Base-by-base conservation (phyloP, 1,140 invertebrate genomes). In the Macrosteles quadrilineatus region DNA sequence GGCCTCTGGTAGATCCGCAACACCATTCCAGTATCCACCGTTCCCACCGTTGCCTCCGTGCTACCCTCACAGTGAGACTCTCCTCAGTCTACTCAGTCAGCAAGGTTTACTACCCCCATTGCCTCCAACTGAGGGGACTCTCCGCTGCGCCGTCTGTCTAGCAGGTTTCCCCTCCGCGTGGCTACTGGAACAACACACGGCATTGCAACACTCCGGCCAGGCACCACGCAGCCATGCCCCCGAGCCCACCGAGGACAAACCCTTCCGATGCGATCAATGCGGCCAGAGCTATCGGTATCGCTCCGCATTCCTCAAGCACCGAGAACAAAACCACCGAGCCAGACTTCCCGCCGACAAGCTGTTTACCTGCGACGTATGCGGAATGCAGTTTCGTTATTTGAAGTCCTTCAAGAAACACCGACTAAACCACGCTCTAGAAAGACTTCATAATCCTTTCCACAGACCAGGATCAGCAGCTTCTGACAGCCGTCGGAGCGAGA, bases 361-460 rank as follows among this genome's bases (percentile, higher is more conserved):
- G 1, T 95, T 94, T 80, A 93, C 92, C 23, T 95, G 92, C 77
- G 92, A 94, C 75, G 91, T 94, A 0, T 95, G 92, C 80, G 92
- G 92, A 25, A 94, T 94, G 92, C 92, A 94, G 78, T 95, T 95
- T 78, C 84, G 90, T 30, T 94, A 93, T 78, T 84, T 94, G 23
- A 94, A 94, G 77, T 94, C 92, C 0, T 95, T 95, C 79, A 93
- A 94, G 79, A 94, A 95, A 79, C 93, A 94, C 76, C 85, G 92
- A 14, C 83, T 94, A 23, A 95, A 95, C 76, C 93, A 95, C 76
- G 91, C 92, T 0, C 77, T 94, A 1, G 92, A 94, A 77, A 86
- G 90, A 63, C 81, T 93, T 12, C 92, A 93, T 45, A 72, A 72
- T 71, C 75, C 30, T 70, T 74, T 69, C 71, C 72, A 36, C 67